These are phyloP conservation scores for Netelia inedita DNA, from an alignment of 2,888 invertebrate genomes.

Conservation along the genomic window DNA sequence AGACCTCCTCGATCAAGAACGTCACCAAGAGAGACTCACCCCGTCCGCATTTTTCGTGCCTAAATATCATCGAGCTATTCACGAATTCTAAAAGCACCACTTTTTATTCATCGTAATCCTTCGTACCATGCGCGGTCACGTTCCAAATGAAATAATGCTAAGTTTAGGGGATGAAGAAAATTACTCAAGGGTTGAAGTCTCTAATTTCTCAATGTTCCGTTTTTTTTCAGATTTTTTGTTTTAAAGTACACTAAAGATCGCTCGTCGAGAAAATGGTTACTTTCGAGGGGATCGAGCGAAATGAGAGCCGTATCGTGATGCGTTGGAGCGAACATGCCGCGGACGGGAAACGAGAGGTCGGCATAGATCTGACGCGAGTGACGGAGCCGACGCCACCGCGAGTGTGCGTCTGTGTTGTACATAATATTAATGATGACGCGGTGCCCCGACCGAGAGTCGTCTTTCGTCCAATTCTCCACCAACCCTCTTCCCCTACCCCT, in stretches of 20 bases:
- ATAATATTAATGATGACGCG: conserved; percentile 83
- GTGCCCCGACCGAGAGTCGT: conserved; percentile 65
- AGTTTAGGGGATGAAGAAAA: conserved; percentile 39
- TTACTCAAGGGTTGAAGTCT: neutral
- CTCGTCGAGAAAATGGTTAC: conserved; percentile 3
- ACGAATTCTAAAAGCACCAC: conserved; percentile 19
- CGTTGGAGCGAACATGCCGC: conserved; percentile 38
- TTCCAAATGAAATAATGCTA: conserved; percentile 67
- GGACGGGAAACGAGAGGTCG: conserved; percentile 79
- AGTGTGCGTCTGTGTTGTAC: conserved; percentile 69
- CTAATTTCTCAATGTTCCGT: neutral
- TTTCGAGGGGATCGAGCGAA: conserved; percentile 25
- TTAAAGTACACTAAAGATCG: neutral
- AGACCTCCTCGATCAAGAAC: conserved; percentile 81
- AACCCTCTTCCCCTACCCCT: conserved; percentile 26
- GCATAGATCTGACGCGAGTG: conserved; percentile 82
- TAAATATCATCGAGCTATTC: conserved; percentile 72
- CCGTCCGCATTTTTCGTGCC: conserved; percentile 72
- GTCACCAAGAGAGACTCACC: conserved; percentile 59
- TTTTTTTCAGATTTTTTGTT: neutral
- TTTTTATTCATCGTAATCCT: conserved; percentile 22
- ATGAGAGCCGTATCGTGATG: conserved; percentile 55
- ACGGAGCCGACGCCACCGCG: conserved; percentile 74
- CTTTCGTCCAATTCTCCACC: conserved; percentile 64
- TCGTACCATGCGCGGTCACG: conserved; percentile 61